Conservation (phyloP, 2,797 vertebrate species). For the Acanthurus tractus region DNA sequence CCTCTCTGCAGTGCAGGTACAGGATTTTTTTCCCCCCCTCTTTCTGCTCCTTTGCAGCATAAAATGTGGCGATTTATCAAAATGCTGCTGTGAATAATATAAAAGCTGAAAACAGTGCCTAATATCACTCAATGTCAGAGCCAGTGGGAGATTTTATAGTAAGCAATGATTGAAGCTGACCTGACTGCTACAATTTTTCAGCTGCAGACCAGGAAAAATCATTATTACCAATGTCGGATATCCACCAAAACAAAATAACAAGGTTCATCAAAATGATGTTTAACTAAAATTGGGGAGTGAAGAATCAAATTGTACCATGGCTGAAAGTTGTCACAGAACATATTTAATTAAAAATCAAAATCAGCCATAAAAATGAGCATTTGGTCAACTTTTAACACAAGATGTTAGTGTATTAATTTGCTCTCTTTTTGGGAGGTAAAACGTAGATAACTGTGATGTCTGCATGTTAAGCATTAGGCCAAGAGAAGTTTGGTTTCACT, state of each 20-base stretch:
- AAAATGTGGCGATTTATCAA: conserved; percentile 39
- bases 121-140: conserved; percentile 23
- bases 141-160: conserved; percentile 3
- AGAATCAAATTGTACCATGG: too few species aligned
- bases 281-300: too few species aligned
- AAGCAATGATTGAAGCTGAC: conserved; percentile 23
- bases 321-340: too few species aligned
- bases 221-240: conserved; percentile 19
- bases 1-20: conserved; percentile 39
- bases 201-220: conserved; percentile 27
- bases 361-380: too few species aligned
- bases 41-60: conserved; percentile 34
- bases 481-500: too few species aligned
- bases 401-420: too few species aligned
- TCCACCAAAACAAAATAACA: conserved; percentile 20
- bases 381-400: too few species aligned
- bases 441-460: too few species aligned
- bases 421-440: too few species aligned
- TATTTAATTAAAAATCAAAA: too few species aligned
- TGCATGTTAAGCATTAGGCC: too few species aligned
- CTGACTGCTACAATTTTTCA: conserved; percentile 11
- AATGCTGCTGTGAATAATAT: conserved; percentile 27
- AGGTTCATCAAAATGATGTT: conserved; percentile 13
- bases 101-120: conserved; percentile 27
- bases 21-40: conserved; percentile 24